These are phyloP conservation scores for Laothoe populi DNA, from an alignment of 2,888 invertebrate species.

Conservation along the genomic window DNA sequence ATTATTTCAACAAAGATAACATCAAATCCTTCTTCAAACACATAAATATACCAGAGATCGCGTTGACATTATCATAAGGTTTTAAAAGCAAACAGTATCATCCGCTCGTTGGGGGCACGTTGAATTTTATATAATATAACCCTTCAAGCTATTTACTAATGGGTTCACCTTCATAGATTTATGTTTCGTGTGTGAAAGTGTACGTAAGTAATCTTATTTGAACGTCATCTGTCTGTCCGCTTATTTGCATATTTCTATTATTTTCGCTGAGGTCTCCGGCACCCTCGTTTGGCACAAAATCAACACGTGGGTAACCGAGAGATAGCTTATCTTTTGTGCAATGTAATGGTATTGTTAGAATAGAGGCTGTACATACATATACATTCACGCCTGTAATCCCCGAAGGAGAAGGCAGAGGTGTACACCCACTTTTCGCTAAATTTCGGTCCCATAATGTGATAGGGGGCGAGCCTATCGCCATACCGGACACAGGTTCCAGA, in stretches of 20 bases:
- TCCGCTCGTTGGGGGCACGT: slow-evolving; percentile 23
- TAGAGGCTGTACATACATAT: neutral
- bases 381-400: too few species aligned
- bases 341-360: slow-evolving; percentile 46
- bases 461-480: too few species aligned
- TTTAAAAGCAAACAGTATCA: slow-evolving; percentile 29
- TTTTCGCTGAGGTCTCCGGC: slow-evolving; percentile 55
- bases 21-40: slow-evolving; percentile 17
- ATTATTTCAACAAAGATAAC: slow-evolving; percentile 17
- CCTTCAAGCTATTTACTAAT: slow-evolving; percentile 40
- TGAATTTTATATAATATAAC: slow-evolving; percentile 33
- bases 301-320: slow-evolving; percentile 57
- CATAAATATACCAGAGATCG: slow-evolving; percentile 27
- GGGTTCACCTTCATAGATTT: slow-evolving; percentile 51
- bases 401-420: too few species aligned
- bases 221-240: slow-evolving; percentile 61
- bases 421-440: too few species aligned
- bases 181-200: slow-evolving; percentile 62
- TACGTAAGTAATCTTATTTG: slow-evolving; percentile 70
- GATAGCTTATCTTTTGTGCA: slow-evolving; percentile 48
- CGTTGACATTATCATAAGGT: slow-evolving; percentile 26
- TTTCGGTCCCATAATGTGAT: too few species aligned
- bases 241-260: slow-evolving; percentile 79
- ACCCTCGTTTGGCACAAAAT: slow-evolving; percentile 58
- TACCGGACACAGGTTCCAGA: too few species aligned